phyloP scores from a whole-genome alignment of 1,140 invertebrate genomes.

The Homarus americanus region DNA sequence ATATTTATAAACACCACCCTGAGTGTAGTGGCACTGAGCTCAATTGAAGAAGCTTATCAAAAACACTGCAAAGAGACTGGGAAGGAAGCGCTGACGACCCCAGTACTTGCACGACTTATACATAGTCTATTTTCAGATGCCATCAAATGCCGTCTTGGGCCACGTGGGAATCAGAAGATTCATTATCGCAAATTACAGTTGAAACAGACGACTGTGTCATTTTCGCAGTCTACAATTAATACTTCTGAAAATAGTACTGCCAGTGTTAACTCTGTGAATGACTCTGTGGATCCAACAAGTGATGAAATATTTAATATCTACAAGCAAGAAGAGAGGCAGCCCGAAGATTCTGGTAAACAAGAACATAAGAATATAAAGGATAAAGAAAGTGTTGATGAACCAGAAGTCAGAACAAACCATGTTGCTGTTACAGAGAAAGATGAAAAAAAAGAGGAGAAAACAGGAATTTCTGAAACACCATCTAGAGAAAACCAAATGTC shows the following conservation, averaged over 20 bases:
- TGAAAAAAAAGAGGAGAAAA: background rate
- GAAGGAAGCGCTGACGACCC: constrained; percentile 18
- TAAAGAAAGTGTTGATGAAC: background rate
- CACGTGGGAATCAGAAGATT: constrained; percentile 29
- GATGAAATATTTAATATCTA: background rate
- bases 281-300: background rate
- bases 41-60: constrained; percentile 28
- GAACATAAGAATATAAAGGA: background rate
- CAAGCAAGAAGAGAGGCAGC: background rate
- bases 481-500: background rate
- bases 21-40: constrained; percentile 1
- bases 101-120: constrained; percentile 43
- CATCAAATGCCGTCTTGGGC: constrained; percentile 28
- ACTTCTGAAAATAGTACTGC: too few relatives aligned
- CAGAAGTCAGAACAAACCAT: background rate
- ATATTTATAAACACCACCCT: background rate
- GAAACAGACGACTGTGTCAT: background rate
- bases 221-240: background rate
- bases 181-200: constrained; percentile 31
- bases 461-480: background rate
- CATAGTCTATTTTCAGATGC: background rate
- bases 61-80: constrained; percentile 2
- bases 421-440: background rate
- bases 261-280: too few relatives aligned
- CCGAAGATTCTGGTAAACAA: background rate